Evolutionary conservation across 2,797 vertebrate species (phyloP), one percentile per base, ranked within the genome.

Genomic region (Rhynchotus rufescens): DNA sequence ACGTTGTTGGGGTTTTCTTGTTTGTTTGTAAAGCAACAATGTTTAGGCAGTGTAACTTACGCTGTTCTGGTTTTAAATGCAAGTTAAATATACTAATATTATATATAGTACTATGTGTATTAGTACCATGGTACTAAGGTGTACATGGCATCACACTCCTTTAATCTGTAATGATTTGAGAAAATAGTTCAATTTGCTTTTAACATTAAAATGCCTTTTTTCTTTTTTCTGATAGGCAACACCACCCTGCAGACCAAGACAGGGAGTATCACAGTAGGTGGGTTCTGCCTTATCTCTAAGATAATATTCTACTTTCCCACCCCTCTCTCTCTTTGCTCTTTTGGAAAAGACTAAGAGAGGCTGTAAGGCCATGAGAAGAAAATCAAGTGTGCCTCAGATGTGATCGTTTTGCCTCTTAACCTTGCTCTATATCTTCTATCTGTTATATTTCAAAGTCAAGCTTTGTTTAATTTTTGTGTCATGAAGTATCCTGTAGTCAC

Each of bases 211-310:
- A 25, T 64, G 25, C 80, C 7, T 83, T 90, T 86, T 89, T 64
- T 83, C 16, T 82, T 44, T 44, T 44, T 49, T 68, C 20, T 90
- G 95, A 47, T 92, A 99, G 99, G 99, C 91, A 93, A 98, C 42
- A 97, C 98, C 91, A 98, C 80, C 26, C 97, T 99, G 93, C 96
- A 96, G 89, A 99, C 97, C 74, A 84, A 97, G 90, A 97, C 92
- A 75, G 99, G 99, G 79, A 98, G 98, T 84, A 98, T 99, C 84
- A 97, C 98, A 84, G 97, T 99, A 95, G 99, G 99, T 99, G 98
- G 89, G 98, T 96, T 81, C 71, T 80, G 22, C 14, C 13, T 75
- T 84, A 10, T 80, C 8, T 61, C 38, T 22, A 19, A 79, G 22
- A 16, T 20, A 23, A 1, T 28, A 38, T 38, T 40, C 4, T 77